Base-by-base conservation (phyloP, 2,113 vertebrate species). In the Zosterops japonicus region DNA sequence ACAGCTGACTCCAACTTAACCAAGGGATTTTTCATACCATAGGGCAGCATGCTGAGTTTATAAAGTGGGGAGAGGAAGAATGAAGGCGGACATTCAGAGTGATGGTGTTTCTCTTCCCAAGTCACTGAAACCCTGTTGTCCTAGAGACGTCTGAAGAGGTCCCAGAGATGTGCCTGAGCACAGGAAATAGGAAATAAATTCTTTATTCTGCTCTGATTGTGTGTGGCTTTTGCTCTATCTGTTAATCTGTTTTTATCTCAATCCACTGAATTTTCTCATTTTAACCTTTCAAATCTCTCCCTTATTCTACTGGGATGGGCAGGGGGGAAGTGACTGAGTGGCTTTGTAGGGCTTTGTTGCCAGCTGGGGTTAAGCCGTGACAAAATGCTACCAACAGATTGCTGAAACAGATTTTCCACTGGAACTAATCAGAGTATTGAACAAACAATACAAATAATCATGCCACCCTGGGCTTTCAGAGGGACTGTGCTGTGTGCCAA, bases 271-370 rank as follows among this genome's bases (percentile, higher is more conserved):
- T 36, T 75, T 68, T 75, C 31, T 55, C 19, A 44, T 61, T 68
- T 74, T 14, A 68, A 15, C 7, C 31, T 55, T 74, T 53, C 18
- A 55, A 0, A 49, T 61, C 7, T 29, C 41, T 81, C 16, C 11
- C 16, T 5, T 16, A 6, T 33, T 27, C 19, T 15, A 24, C 35
- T 49, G 47, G n/a, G 20, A n/a, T 31, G 31, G 29, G 16, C 9
- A 27, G 29, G 11, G 21, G 12, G 6, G 11, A 35, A 60, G 18
- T 27, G 31, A n/a, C 2, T 4, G 7, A 81, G 13, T 0, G 0
- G 27, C 7, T 69, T 42, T 61, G 28, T 18, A 36, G 23, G 55
- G 16, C 3, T 81, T 36, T 33, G 14, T n/a, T 56, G 20, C 42
- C 1, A 0, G 8, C 27, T 50, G 55, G 16, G 42, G 5, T 44